These are phyloP conservation scores for Pseudococcus longispinus DNA, from an alignment of 2,888 invertebrate genomes.

Conservation along the genomic window DNA sequence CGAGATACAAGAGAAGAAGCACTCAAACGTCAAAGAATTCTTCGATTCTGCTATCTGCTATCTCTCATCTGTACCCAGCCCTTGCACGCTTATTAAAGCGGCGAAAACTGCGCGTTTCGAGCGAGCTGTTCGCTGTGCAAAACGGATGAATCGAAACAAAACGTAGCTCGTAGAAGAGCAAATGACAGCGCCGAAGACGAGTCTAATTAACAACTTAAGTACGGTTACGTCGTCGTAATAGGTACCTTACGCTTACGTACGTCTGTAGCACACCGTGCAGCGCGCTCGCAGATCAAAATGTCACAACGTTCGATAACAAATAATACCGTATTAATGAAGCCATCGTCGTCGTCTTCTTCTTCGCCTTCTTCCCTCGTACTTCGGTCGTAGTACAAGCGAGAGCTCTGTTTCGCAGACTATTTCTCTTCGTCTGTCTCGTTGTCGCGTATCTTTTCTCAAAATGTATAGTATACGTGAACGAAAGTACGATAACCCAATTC, in stretches of 20 bases:
- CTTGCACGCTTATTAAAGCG: not conserved
- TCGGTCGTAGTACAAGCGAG: too few relatives aligned
- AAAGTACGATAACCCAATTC: too few relatives aligned
- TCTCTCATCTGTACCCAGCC: not conserved
- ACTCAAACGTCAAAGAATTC: not conserved
- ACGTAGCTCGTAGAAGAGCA: not conserved
- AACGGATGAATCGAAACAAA: slow-evolving; percentile 10
- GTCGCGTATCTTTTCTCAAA: too few relatives aligned
- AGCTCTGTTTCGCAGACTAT: too few relatives aligned
- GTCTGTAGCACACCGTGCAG: not conserved
- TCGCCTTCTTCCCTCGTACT: too few relatives aligned
- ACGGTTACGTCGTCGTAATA: not conserved
- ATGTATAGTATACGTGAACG: too few relatives aligned
- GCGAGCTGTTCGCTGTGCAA: not conserved
- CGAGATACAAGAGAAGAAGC: not conserved
- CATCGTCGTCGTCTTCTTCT: not conserved
- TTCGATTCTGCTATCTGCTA: not conserved
- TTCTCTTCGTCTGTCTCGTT: too few relatives aligned
- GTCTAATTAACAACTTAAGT: slow-evolving; percentile 16
- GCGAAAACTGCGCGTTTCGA: not conserved
- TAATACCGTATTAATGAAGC: not conserved
- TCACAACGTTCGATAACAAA: slow-evolving; percentile 13
- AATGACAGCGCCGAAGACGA: not conserved
- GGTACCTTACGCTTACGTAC: not conserved
- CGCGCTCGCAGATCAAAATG: not conserved